phyloP scores from a whole-genome alignment of 2,113 vertebrate genomes.

The Lepisosteus oculatus region DNA sequence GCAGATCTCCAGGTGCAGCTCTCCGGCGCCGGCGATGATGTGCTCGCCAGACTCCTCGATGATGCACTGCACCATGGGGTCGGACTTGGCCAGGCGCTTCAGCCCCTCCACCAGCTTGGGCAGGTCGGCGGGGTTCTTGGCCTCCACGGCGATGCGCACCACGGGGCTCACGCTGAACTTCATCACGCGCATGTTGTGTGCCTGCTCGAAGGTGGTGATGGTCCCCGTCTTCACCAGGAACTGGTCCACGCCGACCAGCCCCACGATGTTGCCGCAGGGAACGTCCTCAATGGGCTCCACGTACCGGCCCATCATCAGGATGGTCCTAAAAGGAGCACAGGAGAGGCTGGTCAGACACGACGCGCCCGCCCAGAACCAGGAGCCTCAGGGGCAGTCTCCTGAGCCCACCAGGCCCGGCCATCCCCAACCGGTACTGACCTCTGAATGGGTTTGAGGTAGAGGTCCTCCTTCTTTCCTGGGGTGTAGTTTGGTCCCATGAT shows the following conservation, averaged over 20 bases:
- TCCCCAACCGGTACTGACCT: conserved; percentile 63
- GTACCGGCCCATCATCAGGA: conserved; percentile 96
- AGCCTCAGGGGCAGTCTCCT: no score
- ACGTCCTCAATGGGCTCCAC: conserved; percentile 93
- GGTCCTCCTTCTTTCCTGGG: conserved; percentile 93
- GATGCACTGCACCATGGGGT: conserved; percentile 98
- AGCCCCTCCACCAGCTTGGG: conserved; percentile 94
- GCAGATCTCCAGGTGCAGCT: conserved; percentile 93
- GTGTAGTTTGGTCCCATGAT: conserved; percentile 96
- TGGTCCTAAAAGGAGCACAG: conserved; percentile 66
- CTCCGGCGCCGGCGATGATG: conserved; percentile 89
- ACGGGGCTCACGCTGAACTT: conserved; percentile 97
- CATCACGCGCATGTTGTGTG: conserved; percentile 97
- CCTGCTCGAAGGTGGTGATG: conserved; percentile 88
- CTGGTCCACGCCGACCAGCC: conserved; percentile 92
- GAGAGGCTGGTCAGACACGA: neutral
- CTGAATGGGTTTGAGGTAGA: conserved; percentile 92
- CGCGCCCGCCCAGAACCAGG: no score
- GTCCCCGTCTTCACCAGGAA: conserved; percentile 93
- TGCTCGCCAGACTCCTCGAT: conserved; percentile 96
- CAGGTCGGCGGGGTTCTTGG: conserved; percentile 87
- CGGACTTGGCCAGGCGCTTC: conserved; percentile 90
- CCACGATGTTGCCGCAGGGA: conserved; percentile 93
- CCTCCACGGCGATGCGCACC: conserved; percentile 89
- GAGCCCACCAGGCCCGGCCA: no score